A percentile compares a stretch with the other conserved stretches of the same genome.
Conservation (phyloP, 2,797 vertebrate species). For the Mustela erminea region DNA sequence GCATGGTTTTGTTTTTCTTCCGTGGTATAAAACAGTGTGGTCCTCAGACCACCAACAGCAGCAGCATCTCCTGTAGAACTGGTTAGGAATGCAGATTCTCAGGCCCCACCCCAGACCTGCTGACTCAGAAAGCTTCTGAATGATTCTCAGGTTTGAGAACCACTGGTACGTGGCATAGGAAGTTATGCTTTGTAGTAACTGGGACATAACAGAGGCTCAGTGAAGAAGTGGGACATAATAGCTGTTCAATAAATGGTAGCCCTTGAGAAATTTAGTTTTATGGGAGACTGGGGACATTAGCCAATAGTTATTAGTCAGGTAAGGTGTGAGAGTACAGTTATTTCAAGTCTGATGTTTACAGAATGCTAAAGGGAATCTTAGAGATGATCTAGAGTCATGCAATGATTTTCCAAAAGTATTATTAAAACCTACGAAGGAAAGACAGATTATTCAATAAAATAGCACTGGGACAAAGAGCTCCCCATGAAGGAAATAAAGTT, state of each 20-base stretch:
- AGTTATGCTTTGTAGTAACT: neutral
- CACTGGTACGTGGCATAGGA: neutral
- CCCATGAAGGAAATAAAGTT: neutral
- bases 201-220: neutral
- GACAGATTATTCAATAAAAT: constrained; percentile 1
- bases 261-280: neutral
- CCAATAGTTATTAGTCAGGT: neutral
- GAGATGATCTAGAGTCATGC: neutral
- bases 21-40: neutral
- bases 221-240: neutral
- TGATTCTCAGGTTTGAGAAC: constrained; percentile 27
- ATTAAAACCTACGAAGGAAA: neutral
- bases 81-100: neutral
- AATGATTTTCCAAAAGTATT: constrained; percentile 21
- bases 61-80: neutral
- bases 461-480: neutral
- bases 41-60: neutral
- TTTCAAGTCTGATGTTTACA: constrained; percentile 18
- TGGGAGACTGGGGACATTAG: neutral
- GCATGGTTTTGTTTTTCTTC: neutral
- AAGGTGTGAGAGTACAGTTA: neutral
- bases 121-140: neutral
- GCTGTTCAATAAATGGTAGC: neutral
- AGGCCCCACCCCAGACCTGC: neutral
- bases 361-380: neutral